Evolutionary conservation across 2,113 vertebrate genomes (phyloP).

Genomic region (Panthera tigris): DNA sequence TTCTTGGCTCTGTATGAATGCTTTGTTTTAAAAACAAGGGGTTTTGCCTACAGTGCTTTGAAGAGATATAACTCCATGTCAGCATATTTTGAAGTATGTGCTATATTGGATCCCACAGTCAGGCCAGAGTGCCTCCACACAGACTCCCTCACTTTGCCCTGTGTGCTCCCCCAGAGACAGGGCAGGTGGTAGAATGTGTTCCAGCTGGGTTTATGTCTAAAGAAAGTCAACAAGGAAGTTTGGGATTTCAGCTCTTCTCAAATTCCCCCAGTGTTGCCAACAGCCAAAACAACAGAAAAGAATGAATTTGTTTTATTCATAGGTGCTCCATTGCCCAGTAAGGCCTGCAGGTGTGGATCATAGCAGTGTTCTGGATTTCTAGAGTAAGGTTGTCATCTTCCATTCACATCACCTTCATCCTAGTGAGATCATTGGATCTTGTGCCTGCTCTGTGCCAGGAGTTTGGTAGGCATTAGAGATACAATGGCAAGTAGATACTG

Average conservation of each 20-base stretch:
- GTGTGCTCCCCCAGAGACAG: background rate
- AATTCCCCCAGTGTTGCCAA: background rate
- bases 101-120: background rate
- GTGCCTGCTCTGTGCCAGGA: background rate
- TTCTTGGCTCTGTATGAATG: slow-evolving; percentile 51
- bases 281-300: background rate
- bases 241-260: background rate
- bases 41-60: background rate
- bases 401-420: background rate
- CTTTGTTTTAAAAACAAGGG: slow-evolving; percentile 56
- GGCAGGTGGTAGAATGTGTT: background rate
- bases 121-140: background rate
- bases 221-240: background rate
- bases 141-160: background rate
- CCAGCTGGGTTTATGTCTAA: background rate
- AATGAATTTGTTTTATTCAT: background rate
- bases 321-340: background rate
- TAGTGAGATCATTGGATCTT: background rate
- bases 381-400: background rate
- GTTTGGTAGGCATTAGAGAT: background rate
- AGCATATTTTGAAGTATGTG: slow-evolving; percentile 54
- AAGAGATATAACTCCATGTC: slow-evolving; percentile 14
- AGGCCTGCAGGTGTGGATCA: background rate
- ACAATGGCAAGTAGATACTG: background rate
- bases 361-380: background rate